These are phyloP conservation scores for Salarias fasciatus DNA, from an alignment of 2,797 vertebrate genomes.

Conservation along the genomic window DNA sequence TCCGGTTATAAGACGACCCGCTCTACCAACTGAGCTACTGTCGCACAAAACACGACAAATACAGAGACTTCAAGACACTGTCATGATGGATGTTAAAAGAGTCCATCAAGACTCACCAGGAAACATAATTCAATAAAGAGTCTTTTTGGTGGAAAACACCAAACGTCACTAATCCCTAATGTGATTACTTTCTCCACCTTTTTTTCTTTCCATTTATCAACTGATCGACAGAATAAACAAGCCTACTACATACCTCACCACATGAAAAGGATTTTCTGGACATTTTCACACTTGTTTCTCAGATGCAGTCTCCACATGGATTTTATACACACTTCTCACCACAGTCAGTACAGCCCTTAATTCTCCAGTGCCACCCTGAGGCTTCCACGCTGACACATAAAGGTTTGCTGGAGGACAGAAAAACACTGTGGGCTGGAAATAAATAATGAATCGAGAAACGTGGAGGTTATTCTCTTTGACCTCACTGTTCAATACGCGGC, in stretches of 20 bases:
- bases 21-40: too few relatives aligned
- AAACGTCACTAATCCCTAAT: too few relatives aligned
- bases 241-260: background rate
- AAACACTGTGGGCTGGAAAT: constrained; percentile 9
- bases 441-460: constrained; percentile 23
- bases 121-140: background rate
- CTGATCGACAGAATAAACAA: too few relatives aligned
- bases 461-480: constrained; percentile 15
- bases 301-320: background rate
- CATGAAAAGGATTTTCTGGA: background rate
- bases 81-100: background rate
- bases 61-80: background rate
- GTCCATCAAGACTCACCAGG: constrained; percentile 5
- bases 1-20: too few relatives aligned
- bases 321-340: background rate
- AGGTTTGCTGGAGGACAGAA: constrained; percentile 33
- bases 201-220: too few relatives aligned
- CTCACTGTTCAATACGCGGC: constrained; percentile 17
- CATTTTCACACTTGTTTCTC: background rate
- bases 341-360: background rate
- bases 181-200: too few relatives aligned
- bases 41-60: background rate
- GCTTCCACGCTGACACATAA: constrained; percentile 14
- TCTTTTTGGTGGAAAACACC: background rate
- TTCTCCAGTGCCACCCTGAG: constrained; percentile 1